Percentiles rank a stretch among this genome's conserved stretches.
Evolutionary conservation across 2,113 vertebrate species (phyloP).

Genomic region (Brachyhypopomus occidentalis): DNA sequence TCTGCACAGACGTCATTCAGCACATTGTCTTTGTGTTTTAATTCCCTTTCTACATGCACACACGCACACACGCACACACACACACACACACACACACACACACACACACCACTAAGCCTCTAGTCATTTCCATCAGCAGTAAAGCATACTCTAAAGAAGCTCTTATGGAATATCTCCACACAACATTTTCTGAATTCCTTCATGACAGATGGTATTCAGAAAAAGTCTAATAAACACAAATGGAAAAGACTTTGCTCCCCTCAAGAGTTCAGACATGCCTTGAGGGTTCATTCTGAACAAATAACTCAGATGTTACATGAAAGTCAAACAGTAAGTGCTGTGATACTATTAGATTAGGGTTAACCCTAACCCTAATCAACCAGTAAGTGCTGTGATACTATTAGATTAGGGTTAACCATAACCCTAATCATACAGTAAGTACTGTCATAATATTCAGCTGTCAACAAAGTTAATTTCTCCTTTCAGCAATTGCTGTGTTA

Average conservation of each 20-base stretch:
- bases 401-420: no score
- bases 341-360: neutral
- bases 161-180: slow-evolving; percentile 53
- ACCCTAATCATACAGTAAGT: neutral
- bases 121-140: slow-evolving; percentile 27
- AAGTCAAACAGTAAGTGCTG: neutral
- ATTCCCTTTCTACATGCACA: slow-evolving; percentile 48
- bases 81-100: slow-evolving; percentile 9
- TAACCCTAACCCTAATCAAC: neutral
- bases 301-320: neutral
- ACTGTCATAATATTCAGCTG: neutral
- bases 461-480: neutral
- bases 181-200: slow-evolving; percentile 53
- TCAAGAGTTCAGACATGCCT: neutral
- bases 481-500: no score
- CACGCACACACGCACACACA: slow-evolving; percentile 7
- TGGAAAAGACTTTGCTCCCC: neutral
- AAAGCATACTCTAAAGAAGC: slow-evolving; percentile 38
- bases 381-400: neutral
- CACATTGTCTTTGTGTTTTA: slow-evolving; percentile 47
- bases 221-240: slow-evolving; percentile 35
- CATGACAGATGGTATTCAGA: slow-evolving; percentile 52
- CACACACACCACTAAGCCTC: slow-evolving; percentile 34
- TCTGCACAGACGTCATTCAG: slow-evolving; percentile 56
- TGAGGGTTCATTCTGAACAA: neutral